Conservation (phyloP, 2,888 invertebrate species). For the Pasiphila rectangulata region DNA sequence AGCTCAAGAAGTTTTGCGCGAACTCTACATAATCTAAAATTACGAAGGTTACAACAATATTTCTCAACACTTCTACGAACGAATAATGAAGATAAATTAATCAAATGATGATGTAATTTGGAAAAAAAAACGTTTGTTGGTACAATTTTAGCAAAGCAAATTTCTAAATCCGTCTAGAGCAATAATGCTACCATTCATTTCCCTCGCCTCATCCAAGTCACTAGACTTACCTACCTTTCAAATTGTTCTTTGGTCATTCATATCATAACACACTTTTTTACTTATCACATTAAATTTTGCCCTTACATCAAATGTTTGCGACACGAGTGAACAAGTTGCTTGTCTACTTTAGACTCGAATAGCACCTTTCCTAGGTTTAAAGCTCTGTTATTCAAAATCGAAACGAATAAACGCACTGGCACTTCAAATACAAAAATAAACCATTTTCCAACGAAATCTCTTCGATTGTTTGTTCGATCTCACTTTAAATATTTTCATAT, state of each 20-base stretch:
- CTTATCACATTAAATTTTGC: conserved; percentile 12
- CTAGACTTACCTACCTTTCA: neutral
- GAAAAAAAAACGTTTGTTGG: no score
- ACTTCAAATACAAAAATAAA: conserved; percentile 5
- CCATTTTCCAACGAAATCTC: neutral
- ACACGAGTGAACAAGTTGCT: conserved; percentile 4
- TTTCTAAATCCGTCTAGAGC: no score
- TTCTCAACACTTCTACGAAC: no score
- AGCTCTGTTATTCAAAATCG: conserved; percentile 15
- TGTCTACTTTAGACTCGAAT: conserved; percentile 9
- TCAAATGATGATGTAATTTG: no score
- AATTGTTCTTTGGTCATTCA: neutral
- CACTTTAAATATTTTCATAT: conserved; percentile 6
- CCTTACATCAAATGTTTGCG: conserved; percentile 1
- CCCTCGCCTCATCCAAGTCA: neutral
- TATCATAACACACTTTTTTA: neutral
- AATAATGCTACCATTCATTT: no score
- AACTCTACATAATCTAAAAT: no score
- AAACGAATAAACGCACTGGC: conserved; percentile 21
- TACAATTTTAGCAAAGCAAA: no score
- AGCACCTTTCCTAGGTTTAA: conserved; percentile 19
- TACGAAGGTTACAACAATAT: no score
- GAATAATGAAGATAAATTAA: no score
- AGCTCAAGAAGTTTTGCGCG: no score
- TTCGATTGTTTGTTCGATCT: conserved; percentile 8